Conservation (phyloP, 1,140 invertebrate species). For the Leptinotarsa undecemlineata region DNA sequence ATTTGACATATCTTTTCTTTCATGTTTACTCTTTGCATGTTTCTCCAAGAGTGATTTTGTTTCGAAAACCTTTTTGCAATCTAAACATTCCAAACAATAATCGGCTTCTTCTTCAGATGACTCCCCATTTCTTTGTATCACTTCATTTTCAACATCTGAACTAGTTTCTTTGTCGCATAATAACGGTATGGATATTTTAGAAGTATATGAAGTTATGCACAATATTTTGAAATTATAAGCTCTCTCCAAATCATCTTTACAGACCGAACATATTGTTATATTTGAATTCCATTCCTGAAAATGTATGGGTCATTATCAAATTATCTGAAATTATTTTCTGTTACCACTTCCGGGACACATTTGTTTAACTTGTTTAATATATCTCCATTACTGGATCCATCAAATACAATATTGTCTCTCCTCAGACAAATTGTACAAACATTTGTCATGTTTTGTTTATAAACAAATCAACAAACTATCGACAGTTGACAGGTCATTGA, state of each 20-base stretch:
- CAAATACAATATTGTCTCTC: slow-evolving; percentile 6
- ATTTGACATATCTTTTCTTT: slow-evolving; percentile 7
- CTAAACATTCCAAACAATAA: slow-evolving; percentile 25
- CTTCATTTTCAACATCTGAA: slow-evolving; percentile 11
- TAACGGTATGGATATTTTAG: slow-evolving; percentile 1
- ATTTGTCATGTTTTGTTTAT: background rate
- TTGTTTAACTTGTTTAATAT: slow-evolving; percentile 34
- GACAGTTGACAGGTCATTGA: too few species aligned
- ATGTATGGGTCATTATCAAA: slow-evolving; percentile 17
- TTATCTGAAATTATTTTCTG: slow-evolving; percentile 11
- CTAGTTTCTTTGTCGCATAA: slow-evolving; percentile 4
- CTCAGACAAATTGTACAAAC: slow-evolving; percentile 23
- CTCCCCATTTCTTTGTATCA: slow-evolving; percentile 8
- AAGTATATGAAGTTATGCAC: slow-evolving; percentile 38
- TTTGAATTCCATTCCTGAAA: slow-evolving; percentile 39
- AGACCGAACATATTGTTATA: slow-evolving; percentile 32
- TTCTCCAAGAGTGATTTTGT: slow-evolving; percentile 9
- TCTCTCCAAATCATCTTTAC: slow-evolving; percentile 33
- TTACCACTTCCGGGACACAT: slow-evolving; percentile 46
- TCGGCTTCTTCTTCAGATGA: slow-evolving; percentile 8
- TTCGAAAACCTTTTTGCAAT: slow-evolving; percentile 32
- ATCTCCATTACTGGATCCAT: slow-evolving; percentile 25
- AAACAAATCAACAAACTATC: too few species aligned
- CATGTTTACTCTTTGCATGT: slow-evolving; percentile 16
- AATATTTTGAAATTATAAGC: slow-evolving; percentile 35